Percentiles rank a stretch among this genome's conserved stretches.
Evolutionary conservation across 2,797 vertebrate genomes (phyloP).

Genomic region (Neosilurus hyrtlii): DNA sequence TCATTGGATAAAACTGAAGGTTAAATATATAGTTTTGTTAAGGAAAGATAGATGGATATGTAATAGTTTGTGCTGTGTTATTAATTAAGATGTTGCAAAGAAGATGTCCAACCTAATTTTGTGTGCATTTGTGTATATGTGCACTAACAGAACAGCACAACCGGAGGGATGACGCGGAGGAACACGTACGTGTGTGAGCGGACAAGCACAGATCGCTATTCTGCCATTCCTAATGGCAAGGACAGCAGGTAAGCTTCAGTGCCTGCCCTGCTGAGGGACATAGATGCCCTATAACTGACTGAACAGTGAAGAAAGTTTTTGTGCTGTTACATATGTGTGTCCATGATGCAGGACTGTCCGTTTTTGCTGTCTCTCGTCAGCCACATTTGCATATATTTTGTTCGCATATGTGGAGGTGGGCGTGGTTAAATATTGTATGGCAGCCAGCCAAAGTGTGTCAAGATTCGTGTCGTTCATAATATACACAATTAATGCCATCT

Average conservation of each 20-base stretch:
- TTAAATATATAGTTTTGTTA: neutral
- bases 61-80: neutral
- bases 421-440: neutral
- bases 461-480: neutral
- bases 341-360: neutral
- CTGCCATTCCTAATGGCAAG: conserved; percentile 91
- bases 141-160: conserved; percentile 48
- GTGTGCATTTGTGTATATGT: neutral
- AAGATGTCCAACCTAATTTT: neutral
- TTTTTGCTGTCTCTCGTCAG: neutral
- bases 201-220: conserved; percentile 82
- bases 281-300: neutral
- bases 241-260: conserved; percentile 74
- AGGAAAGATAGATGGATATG: neutral
- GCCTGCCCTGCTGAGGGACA: neutral
- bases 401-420: neutral
- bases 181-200: conserved; percentile 95
- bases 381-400: neutral
- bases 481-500: neutral
- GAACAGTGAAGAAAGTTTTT: neutral
- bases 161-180: conserved; percentile 86
- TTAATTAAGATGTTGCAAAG: neutral
- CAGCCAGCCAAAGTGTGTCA: neutral
- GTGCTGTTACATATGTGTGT: neutral
- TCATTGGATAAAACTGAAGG: neutral